Evolutionary conservation across 1,140 invertebrate species (phyloP).

Genomic region (Drosophila insularis): DNA sequence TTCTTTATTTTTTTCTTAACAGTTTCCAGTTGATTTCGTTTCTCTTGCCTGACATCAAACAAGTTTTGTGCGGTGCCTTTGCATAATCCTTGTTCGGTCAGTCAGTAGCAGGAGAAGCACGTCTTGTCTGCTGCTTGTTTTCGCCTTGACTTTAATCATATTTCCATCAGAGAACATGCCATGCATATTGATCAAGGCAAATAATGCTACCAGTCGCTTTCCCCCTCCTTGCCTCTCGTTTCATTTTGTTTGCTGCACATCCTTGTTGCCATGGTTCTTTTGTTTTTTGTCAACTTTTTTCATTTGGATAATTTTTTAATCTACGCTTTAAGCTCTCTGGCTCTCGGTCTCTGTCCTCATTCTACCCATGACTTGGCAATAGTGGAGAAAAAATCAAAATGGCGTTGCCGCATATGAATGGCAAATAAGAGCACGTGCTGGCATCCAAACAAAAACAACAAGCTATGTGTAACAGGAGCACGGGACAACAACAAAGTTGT

Average conservation of each 20-base stretch:
- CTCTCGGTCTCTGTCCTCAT: too few species aligned
- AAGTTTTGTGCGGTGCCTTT: slow-evolving; percentile 72
- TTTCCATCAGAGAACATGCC: slow-evolving; percentile 66
- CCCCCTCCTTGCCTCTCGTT: background rate
- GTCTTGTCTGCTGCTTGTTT: slow-evolving; percentile 54
- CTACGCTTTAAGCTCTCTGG: slow-evolving; percentile 46
- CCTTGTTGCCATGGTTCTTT: background rate
- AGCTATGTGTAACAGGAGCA: background rate
- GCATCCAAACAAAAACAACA: slow-evolving; percentile 10
- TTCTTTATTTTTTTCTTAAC: slow-evolving; percentile 31
- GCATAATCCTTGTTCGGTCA: slow-evolving; percentile 61
- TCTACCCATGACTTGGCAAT: slow-evolving; percentile 29
- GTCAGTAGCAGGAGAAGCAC: slow-evolving; percentile 55
- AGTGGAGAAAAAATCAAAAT: slow-evolving; percentile 52
- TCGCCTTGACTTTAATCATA: slow-evolving; percentile 77
- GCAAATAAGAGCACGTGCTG: slow-evolving; percentile 42
- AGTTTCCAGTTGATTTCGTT: slow-evolving; percentile 67
- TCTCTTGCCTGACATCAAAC: slow-evolving; percentile 58
- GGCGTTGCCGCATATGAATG: slow-evolving; percentile 50
- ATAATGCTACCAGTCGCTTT: slow-evolving; percentile 27
- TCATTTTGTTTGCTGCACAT: slow-evolving; percentile 1
- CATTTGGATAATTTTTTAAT: slow-evolving; percentile 71
- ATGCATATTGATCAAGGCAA: slow-evolving; percentile 68
- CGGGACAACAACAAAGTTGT: background rate
- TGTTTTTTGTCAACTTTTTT: slow-evolving; percentile 60